phyloP scores from a whole-genome alignment of 2,113 vertebrate species.

The Crotalus viridis region DNA sequence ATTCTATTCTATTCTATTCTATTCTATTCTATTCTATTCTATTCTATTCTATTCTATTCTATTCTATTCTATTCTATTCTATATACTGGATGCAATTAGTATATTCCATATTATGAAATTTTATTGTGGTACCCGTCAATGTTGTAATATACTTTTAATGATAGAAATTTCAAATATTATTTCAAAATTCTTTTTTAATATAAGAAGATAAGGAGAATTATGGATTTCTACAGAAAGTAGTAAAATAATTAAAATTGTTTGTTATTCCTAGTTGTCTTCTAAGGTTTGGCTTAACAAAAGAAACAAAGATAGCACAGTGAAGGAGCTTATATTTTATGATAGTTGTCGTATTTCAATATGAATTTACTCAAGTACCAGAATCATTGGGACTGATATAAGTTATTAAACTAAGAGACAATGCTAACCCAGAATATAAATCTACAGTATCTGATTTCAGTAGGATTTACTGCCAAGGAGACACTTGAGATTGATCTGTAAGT shows the following conservation, averaged over 20 bases:
- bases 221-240: not conserved
- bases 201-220: not conserved
- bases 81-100: not conserved
- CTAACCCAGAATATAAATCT: not conserved
- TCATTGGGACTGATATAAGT: not conserved
- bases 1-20: too few relatives aligned
- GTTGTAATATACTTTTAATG: not conserved
- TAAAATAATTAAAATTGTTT: not conserved
- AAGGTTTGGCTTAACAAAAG: not conserved
- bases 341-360: not conserved
- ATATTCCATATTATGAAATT: not conserved
- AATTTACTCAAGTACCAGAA: not conserved
- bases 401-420: not conserved
- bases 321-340: not conserved
- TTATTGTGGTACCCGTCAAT: not conserved
- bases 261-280: not conserved
- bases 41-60: too few relatives aligned
- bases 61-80: too few relatives aligned
- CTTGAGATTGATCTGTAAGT: not conserved
- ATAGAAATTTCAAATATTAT: not conserved
- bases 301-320: too few relatives aligned
- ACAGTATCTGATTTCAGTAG: not conserved
- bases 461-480: not conserved
- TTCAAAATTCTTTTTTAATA: not conserved
- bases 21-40: too few relatives aligned